Evolutionary conservation across 2,888 invertebrate species (phyloP).

Genomic region (Copidosoma aretas): DNA sequence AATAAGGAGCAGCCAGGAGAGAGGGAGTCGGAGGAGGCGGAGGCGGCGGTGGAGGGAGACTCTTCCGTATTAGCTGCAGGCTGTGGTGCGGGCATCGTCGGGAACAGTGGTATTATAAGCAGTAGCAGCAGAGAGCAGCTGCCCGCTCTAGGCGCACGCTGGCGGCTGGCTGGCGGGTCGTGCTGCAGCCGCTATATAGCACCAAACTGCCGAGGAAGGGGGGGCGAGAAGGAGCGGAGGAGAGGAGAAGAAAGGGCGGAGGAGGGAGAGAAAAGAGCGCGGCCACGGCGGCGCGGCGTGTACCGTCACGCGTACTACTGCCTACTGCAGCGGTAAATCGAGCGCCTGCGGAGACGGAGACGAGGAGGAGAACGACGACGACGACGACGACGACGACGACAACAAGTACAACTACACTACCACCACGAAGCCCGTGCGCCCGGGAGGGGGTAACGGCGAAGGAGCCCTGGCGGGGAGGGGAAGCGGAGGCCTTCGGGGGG

Average conservation of each 20-base stretch:
- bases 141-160: constrained; percentile 3
- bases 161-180: constrained; percentile 6
- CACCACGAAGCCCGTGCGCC: background rate
- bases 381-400: no score
- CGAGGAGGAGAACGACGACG: background rate
- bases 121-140: constrained; percentile 23
- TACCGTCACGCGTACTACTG: background rate
- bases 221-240: background rate
- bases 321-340: background rate
- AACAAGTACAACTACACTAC: no score
- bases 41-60: constrained; percentile 43
- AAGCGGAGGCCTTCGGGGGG: constrained; percentile 81
- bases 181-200: no score
- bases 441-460: constrained; percentile 42
- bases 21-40: constrained; percentile 49
- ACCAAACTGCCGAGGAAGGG: background rate
- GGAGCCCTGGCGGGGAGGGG: constrained; percentile 69
- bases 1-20: constrained; percentile 58
- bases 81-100: no score
- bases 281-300: background rate
- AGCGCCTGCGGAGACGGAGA: background rate
- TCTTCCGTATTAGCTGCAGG: no score
- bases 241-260: background rate
- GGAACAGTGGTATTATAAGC: no score
- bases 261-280: background rate